Conservation (phyloP, 2,113 vertebrate genomes). For the Glaucomys volans region DNA sequence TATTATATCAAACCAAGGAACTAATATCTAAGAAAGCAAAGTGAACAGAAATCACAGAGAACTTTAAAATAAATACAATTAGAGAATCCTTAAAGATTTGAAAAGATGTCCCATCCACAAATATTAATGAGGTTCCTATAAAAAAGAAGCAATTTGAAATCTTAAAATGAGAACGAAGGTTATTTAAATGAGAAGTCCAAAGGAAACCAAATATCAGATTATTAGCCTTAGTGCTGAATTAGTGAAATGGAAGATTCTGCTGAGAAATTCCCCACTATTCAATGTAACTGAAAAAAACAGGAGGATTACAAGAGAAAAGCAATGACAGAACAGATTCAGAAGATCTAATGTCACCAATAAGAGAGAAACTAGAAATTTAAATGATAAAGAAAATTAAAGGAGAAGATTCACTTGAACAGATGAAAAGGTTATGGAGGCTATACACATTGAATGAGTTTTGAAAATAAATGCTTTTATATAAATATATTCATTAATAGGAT, state of each 20-base stretch:
- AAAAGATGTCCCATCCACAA: slow-evolving; percentile 2
- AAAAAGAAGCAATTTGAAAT: not conserved
- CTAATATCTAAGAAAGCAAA: not conserved
- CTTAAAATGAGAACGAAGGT: not conserved
- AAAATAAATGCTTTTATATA: not conserved
- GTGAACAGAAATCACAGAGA: not conserved
- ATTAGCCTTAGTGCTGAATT: not conserved
- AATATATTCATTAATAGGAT: not conserved
- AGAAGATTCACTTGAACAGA: not conserved
- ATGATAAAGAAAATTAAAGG: not conserved
- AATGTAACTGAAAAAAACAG: not conserved
- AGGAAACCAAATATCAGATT: not conserved
- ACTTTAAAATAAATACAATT: not conserved
- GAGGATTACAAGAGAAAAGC: not conserved
- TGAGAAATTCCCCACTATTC: not conserved
- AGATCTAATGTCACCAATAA: not conserved
- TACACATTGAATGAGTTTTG: not conserved
- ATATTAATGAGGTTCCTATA: not conserved
- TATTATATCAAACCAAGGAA: not conserved
- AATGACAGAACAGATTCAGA: not conserved
- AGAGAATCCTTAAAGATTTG: not conserved
- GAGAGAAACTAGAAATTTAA: not conserved
- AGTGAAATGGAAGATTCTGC: not conserved
- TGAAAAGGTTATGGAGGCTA: not conserved
- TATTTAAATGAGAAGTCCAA: not conserved